Evolutionary conservation across 2,113 vertebrate genomes (phyloP).

Genomic region (Peromyscus californicus): DNA sequence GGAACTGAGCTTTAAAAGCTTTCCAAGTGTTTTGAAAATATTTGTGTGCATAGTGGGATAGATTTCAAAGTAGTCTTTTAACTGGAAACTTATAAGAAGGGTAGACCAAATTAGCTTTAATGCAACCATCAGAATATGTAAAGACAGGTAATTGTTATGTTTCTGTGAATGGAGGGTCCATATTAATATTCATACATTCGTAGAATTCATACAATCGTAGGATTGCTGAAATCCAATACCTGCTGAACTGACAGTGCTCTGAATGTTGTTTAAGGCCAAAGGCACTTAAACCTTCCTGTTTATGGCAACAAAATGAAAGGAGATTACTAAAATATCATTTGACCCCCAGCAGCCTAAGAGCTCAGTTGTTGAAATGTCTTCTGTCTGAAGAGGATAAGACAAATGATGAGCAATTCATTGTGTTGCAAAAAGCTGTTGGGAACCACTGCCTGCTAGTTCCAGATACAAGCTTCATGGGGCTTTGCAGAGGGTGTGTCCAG

Average conservation of each 20-base stretch:
- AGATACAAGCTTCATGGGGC: neutral
- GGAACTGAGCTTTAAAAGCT: neutral
- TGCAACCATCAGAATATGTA: neutral
- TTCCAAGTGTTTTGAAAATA: constrained; percentile 2
- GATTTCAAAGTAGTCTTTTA: constrained; percentile 52
- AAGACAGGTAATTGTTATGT: neutral
- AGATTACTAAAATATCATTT: constrained; percentile 1
- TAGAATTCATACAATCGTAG: neutral
- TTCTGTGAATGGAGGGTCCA: neutral
- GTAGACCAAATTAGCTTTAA: neutral
- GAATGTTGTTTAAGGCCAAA: constrained; percentile 28
- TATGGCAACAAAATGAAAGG: neutral
- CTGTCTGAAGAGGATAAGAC: constrained; percentile 54
- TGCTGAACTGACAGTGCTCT: neutral
- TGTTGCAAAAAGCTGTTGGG: constrained; percentile 23
- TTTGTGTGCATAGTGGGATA: neutral
- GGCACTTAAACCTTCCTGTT: neutral
- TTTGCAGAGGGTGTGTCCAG: neutral
- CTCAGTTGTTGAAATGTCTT: constrained; percentile 33
- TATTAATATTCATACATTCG: neutral
- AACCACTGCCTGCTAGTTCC: constrained; percentile 66
- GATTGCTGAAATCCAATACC: neutral
- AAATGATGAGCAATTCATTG: neutral
- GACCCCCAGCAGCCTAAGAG: neutral
- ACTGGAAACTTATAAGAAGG: neutral